Evolutionary conservation across 30 jellyfish, hydroid and myxozoan genomes (phyloP).

Genomic region (Turritopsis dohrnii): DNA sequence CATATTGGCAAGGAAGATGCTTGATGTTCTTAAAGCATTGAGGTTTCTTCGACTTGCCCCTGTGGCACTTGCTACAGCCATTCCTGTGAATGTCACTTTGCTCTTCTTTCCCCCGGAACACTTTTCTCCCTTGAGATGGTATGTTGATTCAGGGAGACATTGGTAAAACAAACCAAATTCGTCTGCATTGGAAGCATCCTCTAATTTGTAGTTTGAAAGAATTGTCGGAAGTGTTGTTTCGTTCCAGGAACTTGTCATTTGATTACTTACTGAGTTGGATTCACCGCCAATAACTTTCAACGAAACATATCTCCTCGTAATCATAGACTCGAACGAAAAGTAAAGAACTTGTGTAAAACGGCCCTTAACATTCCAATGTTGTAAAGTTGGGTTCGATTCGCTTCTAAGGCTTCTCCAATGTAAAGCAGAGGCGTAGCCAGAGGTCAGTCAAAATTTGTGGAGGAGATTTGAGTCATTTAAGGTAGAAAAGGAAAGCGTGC

Average conservation of each 20-base stretch:
- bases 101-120: background rate
- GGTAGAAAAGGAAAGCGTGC: no score
- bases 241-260: background rate
- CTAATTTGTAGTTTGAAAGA: background rate
- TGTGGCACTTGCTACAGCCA: background rate
- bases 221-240: background rate
- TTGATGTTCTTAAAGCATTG: background rate
- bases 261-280: background rate
- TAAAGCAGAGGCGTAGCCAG: no score
- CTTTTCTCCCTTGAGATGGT: background rate
- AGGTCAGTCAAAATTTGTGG: no score
- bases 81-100: background rate
- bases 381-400: no score
- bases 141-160: background rate
- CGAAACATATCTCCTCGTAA: no score
- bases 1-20: background rate
- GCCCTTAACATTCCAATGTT: no score
- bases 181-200: background rate
- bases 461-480: no score
- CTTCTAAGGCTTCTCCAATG: no score
- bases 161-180: background rate
- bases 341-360: no score
- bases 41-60: background rate
- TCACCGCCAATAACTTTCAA: background rate
- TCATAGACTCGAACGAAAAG: no score